A percentile compares a stretch with the other conserved stretches of the same genome.
These are phyloP conservation scores for Brachionus sp. DNA, from an alignment of 1,140 invertebrate species.

Conservation along the genomic window DNA sequence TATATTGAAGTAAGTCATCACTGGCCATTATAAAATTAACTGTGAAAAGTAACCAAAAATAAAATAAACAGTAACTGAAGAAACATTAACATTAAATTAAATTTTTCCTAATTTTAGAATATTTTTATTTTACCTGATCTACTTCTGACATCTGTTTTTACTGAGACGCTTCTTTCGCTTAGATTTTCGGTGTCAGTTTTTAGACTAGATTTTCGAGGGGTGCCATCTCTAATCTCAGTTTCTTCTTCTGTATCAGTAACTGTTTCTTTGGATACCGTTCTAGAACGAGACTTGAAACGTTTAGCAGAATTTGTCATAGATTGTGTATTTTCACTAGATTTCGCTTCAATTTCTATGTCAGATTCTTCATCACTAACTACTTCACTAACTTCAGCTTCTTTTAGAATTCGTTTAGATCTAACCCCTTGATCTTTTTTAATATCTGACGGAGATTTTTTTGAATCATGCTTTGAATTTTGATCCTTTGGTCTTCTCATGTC, in stretches of 20 bases:
- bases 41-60: too few species aligned
- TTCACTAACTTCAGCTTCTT: constrained; percentile 27
- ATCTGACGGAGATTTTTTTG: neutral
- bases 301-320: neutral
- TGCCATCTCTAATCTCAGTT: neutral
- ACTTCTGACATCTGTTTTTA: neutral
- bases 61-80: too few species aligned
- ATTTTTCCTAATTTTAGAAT: neutral
- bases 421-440: neutral
- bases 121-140: neutral
- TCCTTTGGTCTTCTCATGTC: neutral
- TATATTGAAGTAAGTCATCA: too few species aligned
- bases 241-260: neutral
- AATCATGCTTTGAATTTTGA: neutral
- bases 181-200: neutral
- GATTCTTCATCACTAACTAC: constrained; percentile 30
- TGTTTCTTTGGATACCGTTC: neutral
- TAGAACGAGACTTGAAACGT: neutral
- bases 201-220: neutral
- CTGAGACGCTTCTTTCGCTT: neutral
- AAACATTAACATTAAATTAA: too few species aligned
- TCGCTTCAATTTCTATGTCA: neutral
- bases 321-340: neutral
- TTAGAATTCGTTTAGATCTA: neutral
- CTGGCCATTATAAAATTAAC: too few species aligned